These are phyloP conservation scores for Buphagus erythrorhynchus DNA, from an alignment of 2,797 vertebrate species.

Conservation along the genomic window DNA sequence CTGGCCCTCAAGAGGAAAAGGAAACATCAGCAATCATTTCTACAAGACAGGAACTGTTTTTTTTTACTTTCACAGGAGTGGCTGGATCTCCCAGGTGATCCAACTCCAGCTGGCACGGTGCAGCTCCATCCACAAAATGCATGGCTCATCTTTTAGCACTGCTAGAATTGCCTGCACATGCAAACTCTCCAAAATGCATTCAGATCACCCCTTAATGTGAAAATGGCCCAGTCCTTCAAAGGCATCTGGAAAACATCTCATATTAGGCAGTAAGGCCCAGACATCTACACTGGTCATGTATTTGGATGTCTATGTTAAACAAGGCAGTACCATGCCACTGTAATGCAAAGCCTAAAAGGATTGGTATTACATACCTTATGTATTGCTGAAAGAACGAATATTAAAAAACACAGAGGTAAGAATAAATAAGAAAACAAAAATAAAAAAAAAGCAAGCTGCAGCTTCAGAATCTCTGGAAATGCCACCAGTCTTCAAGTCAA, in stretches of 20 bases:
- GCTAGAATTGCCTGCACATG: neutral
- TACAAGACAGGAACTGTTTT: neutral
- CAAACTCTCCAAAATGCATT: neutral
- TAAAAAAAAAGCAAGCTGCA: neutral
- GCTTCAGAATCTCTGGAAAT: neutral
- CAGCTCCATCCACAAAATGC: neutral
- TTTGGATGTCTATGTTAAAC: neutral
- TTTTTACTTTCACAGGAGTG: neutral
- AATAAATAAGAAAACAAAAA: neutral
- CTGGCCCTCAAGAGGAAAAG: neutral
- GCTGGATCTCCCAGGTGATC: neutral
- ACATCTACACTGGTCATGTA: neutral
- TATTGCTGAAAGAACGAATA: neutral
- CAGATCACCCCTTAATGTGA: neutral
- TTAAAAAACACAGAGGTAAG: neutral
- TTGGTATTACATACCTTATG: neutral
- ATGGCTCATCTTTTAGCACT: neutral
- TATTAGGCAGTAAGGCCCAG: neutral
- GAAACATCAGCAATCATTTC: neutral
- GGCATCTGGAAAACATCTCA: neutral
- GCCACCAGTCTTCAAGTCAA: neutral
- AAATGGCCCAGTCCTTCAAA: neutral
- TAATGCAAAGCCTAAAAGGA: neutral
- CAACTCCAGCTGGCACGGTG: rapidly evolving
- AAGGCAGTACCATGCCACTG: neutral